Percentiles rank a stretch among this genome's conserved stretches.
Conservation (phyloP, 2,797 vertebrate species). For the Crenichthys baileyi region DNA sequence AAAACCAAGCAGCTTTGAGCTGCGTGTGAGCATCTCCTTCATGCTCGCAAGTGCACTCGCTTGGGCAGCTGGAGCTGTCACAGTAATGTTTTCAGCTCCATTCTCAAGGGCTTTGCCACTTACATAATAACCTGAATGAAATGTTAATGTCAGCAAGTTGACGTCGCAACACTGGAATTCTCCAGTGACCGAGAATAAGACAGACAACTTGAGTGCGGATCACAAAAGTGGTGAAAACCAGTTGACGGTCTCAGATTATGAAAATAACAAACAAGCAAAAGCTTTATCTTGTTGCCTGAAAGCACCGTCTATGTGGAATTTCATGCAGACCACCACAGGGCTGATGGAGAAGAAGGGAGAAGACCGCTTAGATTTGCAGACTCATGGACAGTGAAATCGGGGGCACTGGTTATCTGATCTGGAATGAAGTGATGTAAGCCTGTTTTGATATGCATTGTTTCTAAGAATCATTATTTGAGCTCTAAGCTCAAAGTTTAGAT, state of each 20-base stretch:
- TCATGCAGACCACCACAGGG: conserved; percentile 28
- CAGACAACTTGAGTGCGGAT: conserved; percentile 8
- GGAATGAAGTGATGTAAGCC: conserved; percentile 3
- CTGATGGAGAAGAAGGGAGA: conserved; percentile 5
- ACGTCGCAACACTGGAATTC: conserved; percentile 35
- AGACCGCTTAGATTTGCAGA: conserved; percentile 4
- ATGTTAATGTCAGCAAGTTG: conserved; percentile 65
- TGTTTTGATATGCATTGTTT: conserved; percentile 48
- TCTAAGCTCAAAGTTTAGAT: background rate
- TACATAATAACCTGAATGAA: conserved; percentile 62
- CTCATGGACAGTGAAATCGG: conserved; percentile 35
- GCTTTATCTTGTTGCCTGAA: conserved; percentile 13
- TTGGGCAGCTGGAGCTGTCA: conserved; percentile 59
- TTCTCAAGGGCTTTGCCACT: conserved; percentile 47
- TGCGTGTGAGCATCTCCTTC: conserved; percentile 1
- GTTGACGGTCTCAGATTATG: conserved; percentile 12
- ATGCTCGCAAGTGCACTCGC: background rate
- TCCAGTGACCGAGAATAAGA: conserved; percentile 1
- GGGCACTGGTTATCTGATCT: conserved; percentile 8
- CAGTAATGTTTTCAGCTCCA: conserved; percentile 45
- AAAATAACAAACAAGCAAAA: conserved; percentile 20
- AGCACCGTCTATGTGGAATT: conserved; percentile 18
- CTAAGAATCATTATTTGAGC: conserved; percentile 1
- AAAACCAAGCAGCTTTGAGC: background rate
- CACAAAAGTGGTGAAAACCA: background rate